Base-by-base conservation (phyloP, 2,797 vertebrate genomes). In the Heliangelus exortis region DNA sequence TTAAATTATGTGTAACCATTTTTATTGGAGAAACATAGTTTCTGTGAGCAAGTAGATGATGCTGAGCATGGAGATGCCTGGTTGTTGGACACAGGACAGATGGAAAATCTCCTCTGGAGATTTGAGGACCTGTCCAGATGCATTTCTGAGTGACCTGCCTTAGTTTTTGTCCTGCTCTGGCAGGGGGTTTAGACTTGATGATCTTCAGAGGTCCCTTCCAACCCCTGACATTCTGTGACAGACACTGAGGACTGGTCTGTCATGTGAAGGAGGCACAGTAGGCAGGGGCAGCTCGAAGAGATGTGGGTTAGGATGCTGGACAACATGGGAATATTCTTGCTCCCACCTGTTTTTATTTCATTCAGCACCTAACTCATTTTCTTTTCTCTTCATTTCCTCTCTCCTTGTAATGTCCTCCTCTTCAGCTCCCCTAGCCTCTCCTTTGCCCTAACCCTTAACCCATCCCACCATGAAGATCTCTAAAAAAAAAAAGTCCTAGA, bases 201-300 rank as follows among this genome's bases (percentile, higher is more conserved):
- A 41, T 41, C 39, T 41, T 41, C 13, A 41, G 39, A 41, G 39
- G 39, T 41, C 39, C 39, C 39, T 41, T 41, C 39, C 39, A 41
- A 41, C 13, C 39, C 39, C 39, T 41, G 39, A 41, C 13, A 41
- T 41, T 41, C 39, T 41, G 13, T 41, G 13, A 41, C 39, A 41
- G n/a, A 63, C 18, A 12, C 15, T 41, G 51, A 33, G 59, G 21
- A 10, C 19, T 45, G 78, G 7, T 34, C 28, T 80, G 12, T 12
- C 29, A 6, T 45, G 31, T 39, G 63, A 41, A 67, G 43, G 25
- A 45, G 28, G 21, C 6, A 14, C 11, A 6, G 15, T 8, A 53
- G 20, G 20, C 31, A 13, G 28, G 25, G 18, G 6, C 11, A 73
- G 33, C 28, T 58, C 0, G 0, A 11, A 15, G 29, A 78, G 8